Evolutionary conservation across 2,797 vertebrate genomes (phyloP).

Genomic region (Gadopsis bispinosus): DNA sequence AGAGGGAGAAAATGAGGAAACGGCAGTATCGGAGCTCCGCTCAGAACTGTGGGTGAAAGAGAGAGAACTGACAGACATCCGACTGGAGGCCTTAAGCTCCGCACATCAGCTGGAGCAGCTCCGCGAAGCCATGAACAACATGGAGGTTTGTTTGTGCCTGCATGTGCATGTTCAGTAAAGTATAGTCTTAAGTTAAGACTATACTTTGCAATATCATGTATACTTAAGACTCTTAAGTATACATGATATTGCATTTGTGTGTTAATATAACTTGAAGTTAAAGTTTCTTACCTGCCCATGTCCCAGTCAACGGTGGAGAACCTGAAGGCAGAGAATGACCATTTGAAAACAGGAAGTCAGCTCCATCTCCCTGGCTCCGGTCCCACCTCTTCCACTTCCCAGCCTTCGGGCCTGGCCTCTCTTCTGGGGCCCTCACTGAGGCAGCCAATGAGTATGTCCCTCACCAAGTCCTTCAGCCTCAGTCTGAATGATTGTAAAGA

Average conservation of each 20-base stretch:
- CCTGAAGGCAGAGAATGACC: conserved; percentile 94
- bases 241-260: neutral
- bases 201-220: too few relatives aligned
- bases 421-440: conserved; percentile 87
- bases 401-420: conserved; percentile 81
- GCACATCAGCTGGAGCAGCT: conserved; percentile 97
- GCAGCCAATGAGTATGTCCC: conserved; percentile 89
- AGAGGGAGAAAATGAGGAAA: conserved; percentile 88
- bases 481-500: conserved; percentile 87
- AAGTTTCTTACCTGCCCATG: neutral
- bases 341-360: conserved; percentile 90
- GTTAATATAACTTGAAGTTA: neutral
- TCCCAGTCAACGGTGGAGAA: conserved; percentile 93
- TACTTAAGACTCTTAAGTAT: neutral
- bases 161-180: neutral
- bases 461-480: conserved; percentile 92
- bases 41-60: conserved; percentile 97
- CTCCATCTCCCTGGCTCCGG: conserved; percentile 66
- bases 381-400: conserved; percentile 80
- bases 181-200: too few relatives aligned
- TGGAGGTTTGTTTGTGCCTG: conserved; percentile 88
- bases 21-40: conserved; percentile 91
- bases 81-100: conserved; percentile 94
- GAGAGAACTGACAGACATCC: conserved; percentile 95
- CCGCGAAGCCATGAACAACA: conserved; percentile 95